Percentiles rank a stretch among this genome's conserved stretches.
Conservation (phyloP, 2,113 vertebrate species). For the Elanoides forficatus region DNA sequence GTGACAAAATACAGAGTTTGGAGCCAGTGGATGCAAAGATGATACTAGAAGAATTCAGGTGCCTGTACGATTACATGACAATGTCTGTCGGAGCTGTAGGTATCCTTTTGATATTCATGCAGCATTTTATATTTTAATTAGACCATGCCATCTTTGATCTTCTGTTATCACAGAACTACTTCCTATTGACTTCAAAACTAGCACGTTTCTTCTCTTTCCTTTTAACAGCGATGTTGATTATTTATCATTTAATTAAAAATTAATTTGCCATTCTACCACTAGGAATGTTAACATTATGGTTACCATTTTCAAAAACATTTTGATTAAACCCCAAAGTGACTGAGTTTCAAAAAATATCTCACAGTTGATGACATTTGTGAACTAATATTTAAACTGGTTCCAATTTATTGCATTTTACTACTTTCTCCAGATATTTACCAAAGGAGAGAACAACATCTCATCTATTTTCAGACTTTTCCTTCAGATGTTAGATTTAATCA, state of each 20-base stretch:
- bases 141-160: background rate
- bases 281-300: background rate
- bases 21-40: background rate
- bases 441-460: background rate
- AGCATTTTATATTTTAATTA: slow-evolving; percentile 41
- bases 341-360: background rate
- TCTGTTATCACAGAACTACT: background rate
- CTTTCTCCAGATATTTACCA: background rate
- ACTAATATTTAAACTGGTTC: background rate
- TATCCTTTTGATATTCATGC: background rate
- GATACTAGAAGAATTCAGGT: slow-evolving; percentile 11
- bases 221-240: background rate
- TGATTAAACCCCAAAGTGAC: background rate
- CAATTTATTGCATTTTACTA: background rate
- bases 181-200: background rate
- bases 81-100: background rate
- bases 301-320: background rate
- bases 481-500: background rate
- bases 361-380: background rate
- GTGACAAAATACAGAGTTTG: background rate
- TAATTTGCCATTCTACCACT: background rate
- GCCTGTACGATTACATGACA: background rate
- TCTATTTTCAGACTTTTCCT: slow-evolving; percentile 6
- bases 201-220: background rate
- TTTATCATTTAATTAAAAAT: slow-evolving; percentile 30